Evolutionary conservation across 2,797 vertebrate species (phyloP), one percentile per base, ranked within the genome.

Genomic region (Typhlichthys eigenmanni): DNA sequence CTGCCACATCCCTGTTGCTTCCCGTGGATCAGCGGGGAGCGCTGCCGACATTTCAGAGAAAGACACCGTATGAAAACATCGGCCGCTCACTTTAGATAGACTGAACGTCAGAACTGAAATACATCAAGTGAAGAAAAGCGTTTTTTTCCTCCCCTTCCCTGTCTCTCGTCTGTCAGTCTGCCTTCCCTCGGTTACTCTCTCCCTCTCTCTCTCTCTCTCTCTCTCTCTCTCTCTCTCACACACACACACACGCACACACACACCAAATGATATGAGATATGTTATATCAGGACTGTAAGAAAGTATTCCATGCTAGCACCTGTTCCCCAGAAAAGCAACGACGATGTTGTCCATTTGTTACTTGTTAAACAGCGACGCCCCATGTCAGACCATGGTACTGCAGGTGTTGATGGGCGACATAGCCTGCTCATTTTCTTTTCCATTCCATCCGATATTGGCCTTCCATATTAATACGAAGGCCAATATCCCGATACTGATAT

Each of bases 351-450:
- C 24, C 16, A 45, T 66, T 71, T 61, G 85, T 88, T 83, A 73
- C 55, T 87, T 84, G 85, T 87, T 76, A 69, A 87, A 86, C 81
- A 92, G 90, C 70, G 91, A 88, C 92, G 87, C 86, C 85, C 49
- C 60, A 74, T 78, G 91, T 83, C 48, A 69, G 55, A 60, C 45
- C 0, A 1, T 3, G 7, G 78, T 74, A 86, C 74, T 86, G 69
- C 76, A 64, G 0, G 16, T n/a, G 14, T 34, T 8, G 34, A 38
- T 8, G 34, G 34, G 34, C 34, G 34, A 38, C 19, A 19, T 3
- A 19, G 19, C 19, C 19, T 19, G 19, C 19, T 19, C 19, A 2
- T 19, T 19, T 19, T 19, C 2, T 19, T 19, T 19, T 0, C 19
- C 19, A 19, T 19, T 19, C 19, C 19, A 19, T 38, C 34, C 34